Percentiles rank a stretch among this genome's conserved stretches.
These are phyloP conservation scores for Rhyacophila evoluta DNA, from an alignment of 2,888 invertebrate genomes.

Conservation along the genomic window DNA sequence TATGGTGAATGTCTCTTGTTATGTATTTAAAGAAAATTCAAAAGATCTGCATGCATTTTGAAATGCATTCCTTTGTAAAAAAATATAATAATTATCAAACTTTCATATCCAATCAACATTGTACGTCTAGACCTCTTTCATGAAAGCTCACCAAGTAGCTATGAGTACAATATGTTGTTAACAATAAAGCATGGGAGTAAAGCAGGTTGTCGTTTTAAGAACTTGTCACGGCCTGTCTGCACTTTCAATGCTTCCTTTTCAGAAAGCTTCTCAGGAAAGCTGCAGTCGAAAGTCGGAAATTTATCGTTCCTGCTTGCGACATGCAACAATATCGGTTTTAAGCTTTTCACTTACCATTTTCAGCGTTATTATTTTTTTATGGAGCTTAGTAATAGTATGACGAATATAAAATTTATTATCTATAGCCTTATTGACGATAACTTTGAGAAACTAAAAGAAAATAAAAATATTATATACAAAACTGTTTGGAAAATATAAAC, in stretches of 20 bases:
- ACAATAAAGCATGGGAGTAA: background rate
- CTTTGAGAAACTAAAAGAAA: no score
- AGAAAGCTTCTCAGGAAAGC: constrained; percentile 1
- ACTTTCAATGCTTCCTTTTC: constrained; percentile 17
- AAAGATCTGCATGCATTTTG: no score
- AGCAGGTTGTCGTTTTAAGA: constrained; percentile 3
- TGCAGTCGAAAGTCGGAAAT: constrained; percentile 12
- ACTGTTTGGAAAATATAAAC: no score
- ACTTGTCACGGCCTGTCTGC: constrained; percentile 3
- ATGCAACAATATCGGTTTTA: background rate
- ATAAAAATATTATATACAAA: no score
- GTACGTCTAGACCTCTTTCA: background rate
- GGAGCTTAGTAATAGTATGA: no score
- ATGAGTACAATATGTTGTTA: background rate
- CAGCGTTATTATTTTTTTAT: no score
- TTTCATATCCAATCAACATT: background rate
- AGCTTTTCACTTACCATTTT: background rate
- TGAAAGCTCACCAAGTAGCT: background rate
- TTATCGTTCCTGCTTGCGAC: background rate
- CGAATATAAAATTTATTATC: no score
- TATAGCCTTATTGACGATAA: no score
- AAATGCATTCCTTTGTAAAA: no score
- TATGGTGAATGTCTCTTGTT: no score
- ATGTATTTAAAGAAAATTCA: no score
- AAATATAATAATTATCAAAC: no score